phyloP scores from a whole-genome alignment of 2,113 vertebrate species.

The Archilochus colubris region DNA sequence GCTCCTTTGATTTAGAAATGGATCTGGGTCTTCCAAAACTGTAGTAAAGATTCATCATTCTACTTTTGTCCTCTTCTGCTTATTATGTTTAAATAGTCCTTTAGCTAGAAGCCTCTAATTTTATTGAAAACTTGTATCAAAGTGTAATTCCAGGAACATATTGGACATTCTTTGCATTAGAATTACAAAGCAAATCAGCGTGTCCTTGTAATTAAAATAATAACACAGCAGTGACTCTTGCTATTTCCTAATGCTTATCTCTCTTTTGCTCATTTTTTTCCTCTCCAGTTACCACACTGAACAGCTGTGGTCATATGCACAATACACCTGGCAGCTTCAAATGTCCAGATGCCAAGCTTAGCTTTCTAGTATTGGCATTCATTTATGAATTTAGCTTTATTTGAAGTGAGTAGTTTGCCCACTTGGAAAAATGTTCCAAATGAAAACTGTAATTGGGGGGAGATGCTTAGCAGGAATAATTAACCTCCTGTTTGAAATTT shows the following conservation, averaged over 20 bases:
- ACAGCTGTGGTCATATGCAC: conserved; percentile 34
- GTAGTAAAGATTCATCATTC: background rate
- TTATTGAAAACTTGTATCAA: conserved; percentile 8
- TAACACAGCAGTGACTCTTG: background rate
- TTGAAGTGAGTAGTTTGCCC: background rate
- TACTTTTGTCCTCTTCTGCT: background rate
- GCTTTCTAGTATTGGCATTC: conserved; percentile 9
- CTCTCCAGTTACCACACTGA: conserved; percentile 28
- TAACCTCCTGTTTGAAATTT: background rate
- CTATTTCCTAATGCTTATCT: conserved; percentile 16
- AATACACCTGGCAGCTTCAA: conserved; percentile 31
- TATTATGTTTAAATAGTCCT: background rate
- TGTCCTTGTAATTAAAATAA: conserved; percentile 56
- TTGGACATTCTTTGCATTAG: conserved; percentile 19
- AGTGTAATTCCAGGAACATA: conserved; percentile 12
- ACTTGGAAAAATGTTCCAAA: background rate
- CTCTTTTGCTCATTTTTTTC: background rate
- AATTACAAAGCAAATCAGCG: conserved; percentile 37
- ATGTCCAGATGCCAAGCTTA: conserved; percentile 43
- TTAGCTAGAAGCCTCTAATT: background rate
- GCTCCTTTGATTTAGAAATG: background rate
- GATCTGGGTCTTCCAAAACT: background rate
- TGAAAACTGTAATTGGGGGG: background rate
- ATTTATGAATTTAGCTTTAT: background rate
- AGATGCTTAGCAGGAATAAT: background rate